Evolutionary conservation across 1,140 invertebrate species (phyloP).

Genomic region (Drosophila busckii): DNA sequence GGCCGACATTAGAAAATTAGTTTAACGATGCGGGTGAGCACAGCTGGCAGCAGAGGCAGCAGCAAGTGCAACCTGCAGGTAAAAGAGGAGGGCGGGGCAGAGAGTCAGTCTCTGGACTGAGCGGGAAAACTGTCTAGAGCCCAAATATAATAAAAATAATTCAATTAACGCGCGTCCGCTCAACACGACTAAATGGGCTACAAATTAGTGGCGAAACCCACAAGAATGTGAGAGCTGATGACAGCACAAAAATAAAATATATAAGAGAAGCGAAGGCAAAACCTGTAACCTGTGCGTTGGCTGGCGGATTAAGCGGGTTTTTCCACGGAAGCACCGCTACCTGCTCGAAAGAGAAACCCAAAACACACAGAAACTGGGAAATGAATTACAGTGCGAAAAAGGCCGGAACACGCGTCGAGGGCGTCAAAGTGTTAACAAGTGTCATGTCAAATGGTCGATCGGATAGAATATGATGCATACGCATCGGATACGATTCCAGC

Average conservation of each 20-base stretch:
- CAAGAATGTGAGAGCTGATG: conserved; percentile 55
- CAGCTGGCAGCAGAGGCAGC: conserved; percentile 22
- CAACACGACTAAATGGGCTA: conserved; percentile 57
- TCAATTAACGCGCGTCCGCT: conserved; percentile 62
- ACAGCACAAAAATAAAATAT: conserved; percentile 31
- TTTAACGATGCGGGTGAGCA: conserved; percentile 70
- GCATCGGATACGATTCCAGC: no score
- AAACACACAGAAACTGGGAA: conserved; percentile 53
- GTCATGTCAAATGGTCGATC: conserved; percentile 47
- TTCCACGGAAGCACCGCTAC: conserved; percentile 20
- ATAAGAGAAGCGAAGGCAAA: neutral
- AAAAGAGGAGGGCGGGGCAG: neutral
- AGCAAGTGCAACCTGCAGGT: conserved; percentile 53
- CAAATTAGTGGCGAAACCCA: conserved; percentile 66
- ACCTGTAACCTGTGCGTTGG: conserved; percentile 43
- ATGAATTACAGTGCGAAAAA: conserved; percentile 64
- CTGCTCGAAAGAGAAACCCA: neutral
- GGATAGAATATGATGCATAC: no score
- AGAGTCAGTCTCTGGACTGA: no score
- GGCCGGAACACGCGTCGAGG: conserved; percentile 39
- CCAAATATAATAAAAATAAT: conserved; percentile 67
- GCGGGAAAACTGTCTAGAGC: conserved; percentile 35
- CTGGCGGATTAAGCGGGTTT: conserved; percentile 39
- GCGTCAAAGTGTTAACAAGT: conserved; percentile 78
- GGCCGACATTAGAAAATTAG: conserved; percentile 63